Percentiles rank a stretch among this genome's conserved stretches.
These are phyloP conservation scores for Xestia xanthographa DNA, from an alignment of 2,888 invertebrate genomes.

Conservation along the genomic window DNA sequence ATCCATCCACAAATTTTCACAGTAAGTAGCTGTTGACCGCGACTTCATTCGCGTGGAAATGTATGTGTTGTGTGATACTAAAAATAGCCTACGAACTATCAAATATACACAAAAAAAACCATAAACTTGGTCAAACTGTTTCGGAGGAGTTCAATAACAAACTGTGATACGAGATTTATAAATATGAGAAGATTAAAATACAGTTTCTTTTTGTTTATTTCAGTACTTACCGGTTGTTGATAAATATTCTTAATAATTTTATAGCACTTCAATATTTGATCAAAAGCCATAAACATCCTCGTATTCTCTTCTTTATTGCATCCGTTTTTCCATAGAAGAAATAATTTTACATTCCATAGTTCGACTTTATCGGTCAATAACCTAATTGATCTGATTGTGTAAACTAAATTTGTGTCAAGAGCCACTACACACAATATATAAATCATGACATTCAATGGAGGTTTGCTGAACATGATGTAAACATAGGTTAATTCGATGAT, in stretches of 20 bases:
- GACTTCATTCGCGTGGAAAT: too few relatives aligned
- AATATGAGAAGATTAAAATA: too few relatives aligned
- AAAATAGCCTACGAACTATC: too few relatives aligned
- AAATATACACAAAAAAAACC: too few relatives aligned
- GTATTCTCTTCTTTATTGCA: slow-evolving; percentile 1
- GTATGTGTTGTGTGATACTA: too few relatives aligned
- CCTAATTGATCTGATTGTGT: slow-evolving; percentile 1
- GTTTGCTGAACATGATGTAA: neutral
- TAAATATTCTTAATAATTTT: slow-evolving; percentile 1
- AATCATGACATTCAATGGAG: slow-evolving; percentile 1
- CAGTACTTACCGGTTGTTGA: slow-evolving; percentile 5
- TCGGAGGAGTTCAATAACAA: too few relatives aligned
- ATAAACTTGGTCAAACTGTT: too few relatives aligned
- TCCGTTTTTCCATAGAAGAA: neutral
- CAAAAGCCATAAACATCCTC: slow-evolving; percentile 1
- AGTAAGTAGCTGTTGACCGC: too few relatives aligned
- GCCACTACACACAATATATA: neutral
- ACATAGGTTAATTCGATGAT: neutral
- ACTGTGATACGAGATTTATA: too few relatives aligned
- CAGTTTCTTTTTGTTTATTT: too few relatives aligned
- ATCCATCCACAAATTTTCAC: too few relatives aligned
- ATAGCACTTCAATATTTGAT: slow-evolving; percentile 1
- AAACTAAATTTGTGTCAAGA: slow-evolving; percentile 5
- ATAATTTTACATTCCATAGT: slow-evolving; percentile 6
- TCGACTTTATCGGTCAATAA: slow-evolving; percentile 2